Base-by-base conservation (phyloP, 2,888 invertebrate species). In the Drosophila pseudotalamancana region DNA sequence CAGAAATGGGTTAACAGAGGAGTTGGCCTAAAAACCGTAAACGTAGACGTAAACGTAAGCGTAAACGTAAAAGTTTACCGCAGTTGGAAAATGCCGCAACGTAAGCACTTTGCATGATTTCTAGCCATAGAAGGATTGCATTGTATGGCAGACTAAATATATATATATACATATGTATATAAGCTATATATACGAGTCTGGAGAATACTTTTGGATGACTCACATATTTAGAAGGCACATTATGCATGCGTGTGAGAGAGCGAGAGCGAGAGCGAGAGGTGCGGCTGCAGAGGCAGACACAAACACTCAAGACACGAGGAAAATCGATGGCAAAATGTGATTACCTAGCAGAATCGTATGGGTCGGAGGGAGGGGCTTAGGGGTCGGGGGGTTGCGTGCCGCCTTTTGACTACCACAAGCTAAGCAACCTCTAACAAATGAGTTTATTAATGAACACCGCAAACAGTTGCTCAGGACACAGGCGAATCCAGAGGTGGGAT, bases 71-170 rank as follows among this genome's bases (percentile, higher is more conserved):
- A 65, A 67, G 63, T 80, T 81, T 81, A 77, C 77, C 80, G 83
- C 80, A 82, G 72, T 77, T 54, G 45, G 54, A 70, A 77, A 54
- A 46, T 42, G 50, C 76, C 76, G 78, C 79, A 79, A 60, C 54
- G 54, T 37, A 75, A 77, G 63, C 57, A 67, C 35, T 76, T 83
- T 83, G 78, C 83, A 82, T 82, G 81, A 82, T 81, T 80, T 83
- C 63, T 42, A 53, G 68, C 56, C 73, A 80, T 76, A 59, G 55
- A 45, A 63, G 70, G 56, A 71, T 66, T 63, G 76, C 78, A 73
- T 60, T 69, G 60, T 39, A 5, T 29, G 16, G 18, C 18, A 43
- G 27, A 8, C 18, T 8, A 1, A 6, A 29, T 29, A 29, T 29
- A 29, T 27, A 27, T 27, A 27, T 27, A 9, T 27, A 27, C 9